Percentiles rank a stretch among this genome's conserved stretches.
These are phyloP conservation scores for Agriopis aurantiaria DNA, from an alignment of 2,888 invertebrate species.

Conservation along the genomic window DNA sequence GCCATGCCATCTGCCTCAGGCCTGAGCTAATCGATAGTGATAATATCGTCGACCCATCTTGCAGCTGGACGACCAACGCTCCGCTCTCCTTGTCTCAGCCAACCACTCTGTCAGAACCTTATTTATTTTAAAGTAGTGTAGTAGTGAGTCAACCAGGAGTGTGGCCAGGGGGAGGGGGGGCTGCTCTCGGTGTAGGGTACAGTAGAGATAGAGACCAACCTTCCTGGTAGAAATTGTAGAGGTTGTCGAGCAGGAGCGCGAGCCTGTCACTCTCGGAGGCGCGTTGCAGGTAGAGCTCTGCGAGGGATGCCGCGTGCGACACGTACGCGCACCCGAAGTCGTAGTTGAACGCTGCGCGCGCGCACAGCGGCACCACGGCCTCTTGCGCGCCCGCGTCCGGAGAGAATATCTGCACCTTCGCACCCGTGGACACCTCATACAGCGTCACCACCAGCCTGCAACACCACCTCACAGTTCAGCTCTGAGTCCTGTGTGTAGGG, in stretches of 20 bases:
- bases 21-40: no score
- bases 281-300: constrained; percentile 88
- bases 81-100: no score
- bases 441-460: constrained; percentile 89
- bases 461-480: no score
- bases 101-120: no score
- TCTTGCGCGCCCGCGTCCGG: constrained; percentile 85
- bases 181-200: no score
- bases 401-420: constrained; percentile 79
- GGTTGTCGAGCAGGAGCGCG: constrained; percentile 84
- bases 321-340: constrained; percentile 87
- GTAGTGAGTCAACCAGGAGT: no score
- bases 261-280: constrained; percentile 78
- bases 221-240: constrained; percentile 85
- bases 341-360: constrained; percentile 87
- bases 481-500: background rate
- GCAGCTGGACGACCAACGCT: no score
- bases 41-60: no score
- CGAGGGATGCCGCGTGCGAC: constrained; percentile 85
- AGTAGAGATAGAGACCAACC: constrained; percentile 52
- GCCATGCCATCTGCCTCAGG: no score
- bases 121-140: no score
- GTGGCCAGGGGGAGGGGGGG: no score
- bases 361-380: constrained; percentile 85
- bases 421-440: constrained; percentile 82